phyloP scores from a whole-genome alignment of 2,888 invertebrate species.

The Ganaspis brasiliensis region DNA sequence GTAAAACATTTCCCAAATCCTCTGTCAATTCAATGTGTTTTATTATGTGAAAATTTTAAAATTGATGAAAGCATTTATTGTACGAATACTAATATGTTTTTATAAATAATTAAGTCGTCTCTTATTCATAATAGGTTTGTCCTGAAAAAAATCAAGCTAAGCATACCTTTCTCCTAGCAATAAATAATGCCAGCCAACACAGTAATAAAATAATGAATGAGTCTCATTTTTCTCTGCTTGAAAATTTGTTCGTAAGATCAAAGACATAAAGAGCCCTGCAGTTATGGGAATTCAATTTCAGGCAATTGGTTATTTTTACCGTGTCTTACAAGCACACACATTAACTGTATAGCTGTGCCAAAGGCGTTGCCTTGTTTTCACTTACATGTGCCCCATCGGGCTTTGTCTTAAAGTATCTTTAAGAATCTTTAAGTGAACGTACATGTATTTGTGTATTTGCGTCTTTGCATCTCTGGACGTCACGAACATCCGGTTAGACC shows the following conservation, averaged over 20 bases:
- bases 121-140: neutral
- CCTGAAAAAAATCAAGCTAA: constrained; percentile 4
- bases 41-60: too few species aligned
- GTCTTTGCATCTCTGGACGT: constrained; percentile 23
- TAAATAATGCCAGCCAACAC: constrained; percentile 6
- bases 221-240: constrained; percentile 20
- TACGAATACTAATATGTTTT: neutral
- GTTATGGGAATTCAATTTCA: constrained; percentile 41
- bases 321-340: neutral
- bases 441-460: neutral
- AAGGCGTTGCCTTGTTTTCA: constrained; percentile 23
- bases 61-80: too few species aligned
- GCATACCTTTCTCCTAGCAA: constrained; percentile 1
- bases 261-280: constrained; percentile 26
- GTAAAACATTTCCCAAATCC: too few species aligned
- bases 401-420: constrained; percentile 29
- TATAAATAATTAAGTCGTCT: neutral
- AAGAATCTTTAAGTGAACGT: constrained; percentile 14
- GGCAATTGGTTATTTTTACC: constrained; percentile 18
- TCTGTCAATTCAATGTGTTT: too few species aligned
- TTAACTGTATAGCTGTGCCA: neutral
- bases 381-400: neutral
- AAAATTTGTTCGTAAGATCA: neutral
- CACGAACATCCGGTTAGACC: constrained; percentile 41
- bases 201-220: constrained; percentile 36